Conservation (phyloP, 1,140 invertebrate genomes). For the Cherax destructor region DNA sequence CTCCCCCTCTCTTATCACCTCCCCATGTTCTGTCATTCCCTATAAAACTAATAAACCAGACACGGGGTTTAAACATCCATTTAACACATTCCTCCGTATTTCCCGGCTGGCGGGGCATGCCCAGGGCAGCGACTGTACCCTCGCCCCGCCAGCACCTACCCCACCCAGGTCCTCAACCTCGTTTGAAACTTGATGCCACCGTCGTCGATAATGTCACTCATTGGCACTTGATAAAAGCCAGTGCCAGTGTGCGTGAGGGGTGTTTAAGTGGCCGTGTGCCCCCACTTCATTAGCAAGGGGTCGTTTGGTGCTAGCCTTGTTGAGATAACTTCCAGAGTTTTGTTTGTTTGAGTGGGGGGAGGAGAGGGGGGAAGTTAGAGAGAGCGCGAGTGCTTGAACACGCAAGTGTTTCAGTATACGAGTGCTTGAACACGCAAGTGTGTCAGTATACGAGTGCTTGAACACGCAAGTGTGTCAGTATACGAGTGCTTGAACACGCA, state of each 20-base stretch:
- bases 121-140: not conserved
- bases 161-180: conserved; percentile 1
- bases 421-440: no score
- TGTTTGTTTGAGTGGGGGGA: conserved; percentile 47
- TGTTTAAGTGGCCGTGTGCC: conserved; percentile 67
- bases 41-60: conserved; percentile 14
- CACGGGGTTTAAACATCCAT: not conserved
- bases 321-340: conserved; percentile 33
- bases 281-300: conserved; percentile 62
- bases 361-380: not conserved
- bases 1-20: no score
- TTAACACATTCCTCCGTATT: not conserved
- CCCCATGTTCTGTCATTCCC: not conserved
- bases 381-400: no score
- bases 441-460: no score
- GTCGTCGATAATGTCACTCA: conserved; percentile 54
- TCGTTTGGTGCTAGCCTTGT: conserved; percentile 62
- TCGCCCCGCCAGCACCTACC: no score
- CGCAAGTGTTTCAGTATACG: no score
- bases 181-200: conserved; percentile 47
- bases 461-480: no score
- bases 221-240: conserved; percentile 65
- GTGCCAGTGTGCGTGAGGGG: conserved; percentile 11
- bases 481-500: no score
- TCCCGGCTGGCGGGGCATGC: not conserved